Conservation (phyloP, 2,113 vertebrate species). For the Cettia cetti region DNA sequence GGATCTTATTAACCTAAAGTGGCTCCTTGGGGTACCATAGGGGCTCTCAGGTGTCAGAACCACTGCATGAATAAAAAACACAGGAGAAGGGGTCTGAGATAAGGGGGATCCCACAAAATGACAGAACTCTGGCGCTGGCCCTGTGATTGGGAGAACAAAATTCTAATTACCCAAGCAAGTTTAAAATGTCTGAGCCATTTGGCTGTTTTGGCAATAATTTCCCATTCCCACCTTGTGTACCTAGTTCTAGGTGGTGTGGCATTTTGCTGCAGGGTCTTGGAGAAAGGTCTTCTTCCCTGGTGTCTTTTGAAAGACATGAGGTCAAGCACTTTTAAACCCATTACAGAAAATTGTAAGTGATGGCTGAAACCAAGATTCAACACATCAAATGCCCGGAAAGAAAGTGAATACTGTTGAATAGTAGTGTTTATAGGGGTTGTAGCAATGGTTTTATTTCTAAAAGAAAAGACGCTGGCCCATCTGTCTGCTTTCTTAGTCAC, state of each 20-base stretch:
- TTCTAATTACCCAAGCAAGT: not conserved
- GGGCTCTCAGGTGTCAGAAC: not conserved
- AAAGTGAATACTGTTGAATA: not conserved
- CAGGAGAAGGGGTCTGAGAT: not conserved
- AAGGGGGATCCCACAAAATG: no score
- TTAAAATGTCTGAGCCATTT: not conserved
- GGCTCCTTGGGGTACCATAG: not conserved
- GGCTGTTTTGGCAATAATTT: not conserved
- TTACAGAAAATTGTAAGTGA: not conserved
- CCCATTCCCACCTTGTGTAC: no score
- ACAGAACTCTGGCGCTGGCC: not conserved
- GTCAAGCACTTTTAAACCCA: not conserved
- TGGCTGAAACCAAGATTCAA: not conserved
- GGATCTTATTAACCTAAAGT: not conserved
- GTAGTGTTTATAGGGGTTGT: not conserved
- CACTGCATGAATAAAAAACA: not conserved
- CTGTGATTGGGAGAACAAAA: not conserved
- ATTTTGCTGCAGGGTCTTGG: not conserved
- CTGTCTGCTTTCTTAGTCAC: not conserved
- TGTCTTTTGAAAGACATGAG: not conserved
- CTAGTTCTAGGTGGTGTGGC: not conserved
- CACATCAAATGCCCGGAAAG: not conserved
- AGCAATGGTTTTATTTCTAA: not conserved
- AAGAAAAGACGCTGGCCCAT: accelerated
- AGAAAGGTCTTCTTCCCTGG: not conserved